Percentiles rank a stretch among this genome's conserved stretches.
These are phyloP conservation scores for Odocoileus virginianus DNA, from an alignment of 2,113 vertebrate genomes.

Conservation along the genomic window DNA sequence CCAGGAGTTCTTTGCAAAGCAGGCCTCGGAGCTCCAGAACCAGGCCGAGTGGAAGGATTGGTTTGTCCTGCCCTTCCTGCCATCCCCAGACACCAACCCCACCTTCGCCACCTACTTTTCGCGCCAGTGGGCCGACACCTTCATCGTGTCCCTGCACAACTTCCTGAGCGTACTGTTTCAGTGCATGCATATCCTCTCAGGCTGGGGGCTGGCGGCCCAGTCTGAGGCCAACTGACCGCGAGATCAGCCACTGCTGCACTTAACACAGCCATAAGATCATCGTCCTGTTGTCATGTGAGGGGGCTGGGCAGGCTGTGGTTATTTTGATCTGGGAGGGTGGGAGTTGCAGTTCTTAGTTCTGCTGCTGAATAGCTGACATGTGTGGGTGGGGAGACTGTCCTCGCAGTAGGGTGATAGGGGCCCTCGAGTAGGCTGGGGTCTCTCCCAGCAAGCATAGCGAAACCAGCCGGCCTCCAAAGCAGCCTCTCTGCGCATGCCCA, in stretches of 20 bases:
- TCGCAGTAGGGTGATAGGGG: background rate
- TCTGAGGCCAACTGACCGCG: background rate
- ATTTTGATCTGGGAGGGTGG: background rate
- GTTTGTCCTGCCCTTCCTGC: slow-evolving; percentile 94
- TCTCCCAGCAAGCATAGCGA: background rate
- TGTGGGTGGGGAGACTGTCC: background rate
- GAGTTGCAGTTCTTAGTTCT: background rate
- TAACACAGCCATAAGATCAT: background rate
- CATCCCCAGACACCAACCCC: slow-evolving; percentile 90
- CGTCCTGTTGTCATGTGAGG: background rate
- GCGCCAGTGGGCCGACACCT: slow-evolving; percentile 95
- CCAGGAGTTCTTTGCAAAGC: slow-evolving; percentile 96
- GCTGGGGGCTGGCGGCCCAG: background rate
- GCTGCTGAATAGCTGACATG: background rate
- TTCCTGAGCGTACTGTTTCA: slow-evolving; percentile 97
- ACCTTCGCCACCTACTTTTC: slow-evolving; percentile 94
- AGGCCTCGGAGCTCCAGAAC: slow-evolving; percentile 91
- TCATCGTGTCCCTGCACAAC: slow-evolving; percentile 97
- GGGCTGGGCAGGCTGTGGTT: background rate
- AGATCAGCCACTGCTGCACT: background rate
- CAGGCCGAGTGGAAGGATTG: slow-evolving; percentile 97
- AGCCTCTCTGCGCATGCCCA: background rate
- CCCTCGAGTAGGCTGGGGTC: background rate
- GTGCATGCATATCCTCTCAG: slow-evolving; percentile 97
- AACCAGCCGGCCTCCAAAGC: background rate